Conservation (phyloP, 2,888 invertebrate species). For the Dexiosoma caninum region DNA sequence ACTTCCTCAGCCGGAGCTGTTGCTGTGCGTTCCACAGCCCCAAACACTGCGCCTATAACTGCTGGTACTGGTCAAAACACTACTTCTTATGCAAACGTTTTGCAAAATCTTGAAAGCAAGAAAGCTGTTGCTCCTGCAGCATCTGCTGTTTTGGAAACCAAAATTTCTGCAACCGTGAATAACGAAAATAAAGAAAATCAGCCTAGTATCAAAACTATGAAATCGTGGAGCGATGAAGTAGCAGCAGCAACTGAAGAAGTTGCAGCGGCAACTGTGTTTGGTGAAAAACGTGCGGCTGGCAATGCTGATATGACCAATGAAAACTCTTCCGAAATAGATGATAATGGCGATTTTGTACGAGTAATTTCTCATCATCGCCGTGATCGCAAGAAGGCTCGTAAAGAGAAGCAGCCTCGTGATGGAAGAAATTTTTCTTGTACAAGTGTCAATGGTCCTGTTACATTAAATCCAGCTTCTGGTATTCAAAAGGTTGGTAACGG, state of each 20-base stretch:
- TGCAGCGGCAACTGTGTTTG: conserved; percentile 67
- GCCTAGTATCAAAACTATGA: conserved; percentile 71
- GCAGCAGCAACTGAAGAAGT: conserved; percentile 68
- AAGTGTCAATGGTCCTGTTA: conserved; percentile 60
- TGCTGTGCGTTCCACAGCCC: conserved; percentile 51
- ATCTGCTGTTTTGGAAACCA: conserved; percentile 32
- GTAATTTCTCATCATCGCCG: conserved; percentile 77
- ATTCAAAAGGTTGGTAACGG: conserved; percentile 59
- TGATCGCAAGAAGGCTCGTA: conserved; percentile 77
- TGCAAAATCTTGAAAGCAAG: conserved; percentile 78
- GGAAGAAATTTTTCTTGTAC: conserved; percentile 66
- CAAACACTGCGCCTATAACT: conserved; percentile 46
- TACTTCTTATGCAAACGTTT: conserved; percentile 85
- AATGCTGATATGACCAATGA: conserved; percentile 74
- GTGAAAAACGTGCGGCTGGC: conserved; percentile 76
- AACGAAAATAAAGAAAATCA: conserved; percentile 72
- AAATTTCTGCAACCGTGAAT: conserved; percentile 56
- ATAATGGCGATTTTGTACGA: conserved; percentile 77
- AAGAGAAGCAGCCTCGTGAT: conserved; percentile 74
- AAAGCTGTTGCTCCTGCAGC: conserved; percentile 59
- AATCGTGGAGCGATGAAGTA: conserved; percentile 76
- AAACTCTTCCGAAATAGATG: conserved; percentile 76
- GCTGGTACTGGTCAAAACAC: conserved; percentile 76
- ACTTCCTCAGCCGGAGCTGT: conserved; percentile 66
- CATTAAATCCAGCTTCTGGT: conserved; percentile 34